A percentile compares a stretch with the other conserved stretches of the same genome.
phyloP scores from a whole-genome alignment of 2,113 vertebrate genomes.

The Apodemus sylvaticus region DNA sequence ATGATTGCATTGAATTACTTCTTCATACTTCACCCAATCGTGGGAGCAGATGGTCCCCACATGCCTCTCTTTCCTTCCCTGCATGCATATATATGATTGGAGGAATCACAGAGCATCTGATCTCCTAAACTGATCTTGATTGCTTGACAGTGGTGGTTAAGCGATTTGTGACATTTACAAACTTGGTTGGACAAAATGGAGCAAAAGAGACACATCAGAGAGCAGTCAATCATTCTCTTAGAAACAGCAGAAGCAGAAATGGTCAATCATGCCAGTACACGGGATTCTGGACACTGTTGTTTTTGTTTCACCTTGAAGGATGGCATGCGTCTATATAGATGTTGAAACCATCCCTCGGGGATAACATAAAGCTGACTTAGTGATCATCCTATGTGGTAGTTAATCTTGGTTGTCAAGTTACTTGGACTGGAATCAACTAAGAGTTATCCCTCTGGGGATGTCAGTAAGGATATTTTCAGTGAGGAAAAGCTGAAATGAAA shows the following conservation, averaged over 20 bases:
- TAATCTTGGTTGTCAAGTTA: neutral
- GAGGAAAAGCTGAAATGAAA: neutral
- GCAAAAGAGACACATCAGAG: neutral
- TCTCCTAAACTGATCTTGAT: neutral
- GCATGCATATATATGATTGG: neutral
- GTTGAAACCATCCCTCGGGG: neutral
- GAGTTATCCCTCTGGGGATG: neutral
- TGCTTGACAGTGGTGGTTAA: neutral
- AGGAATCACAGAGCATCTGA: neutral
- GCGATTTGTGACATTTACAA: neutral
- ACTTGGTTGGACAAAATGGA: neutral
- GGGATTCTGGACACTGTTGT: neutral
- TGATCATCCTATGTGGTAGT: neutral
- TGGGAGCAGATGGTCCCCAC: neutral
- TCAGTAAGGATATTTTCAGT: neutral
- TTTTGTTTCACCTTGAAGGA: slow-evolving; percentile 14
- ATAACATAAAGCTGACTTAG: neutral
- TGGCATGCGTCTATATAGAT: neutral
- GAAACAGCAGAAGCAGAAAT: neutral
- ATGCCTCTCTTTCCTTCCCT: neutral
- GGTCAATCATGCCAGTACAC: neutral
- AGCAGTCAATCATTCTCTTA: neutral
- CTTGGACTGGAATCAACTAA: neutral
- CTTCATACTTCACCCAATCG: neutral
- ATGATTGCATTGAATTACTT: neutral